Evolutionary conservation across 2,888 invertebrate species (phyloP), one percentile per base, ranked within the genome.

Genomic region (Drosophila mimica): DNA sequence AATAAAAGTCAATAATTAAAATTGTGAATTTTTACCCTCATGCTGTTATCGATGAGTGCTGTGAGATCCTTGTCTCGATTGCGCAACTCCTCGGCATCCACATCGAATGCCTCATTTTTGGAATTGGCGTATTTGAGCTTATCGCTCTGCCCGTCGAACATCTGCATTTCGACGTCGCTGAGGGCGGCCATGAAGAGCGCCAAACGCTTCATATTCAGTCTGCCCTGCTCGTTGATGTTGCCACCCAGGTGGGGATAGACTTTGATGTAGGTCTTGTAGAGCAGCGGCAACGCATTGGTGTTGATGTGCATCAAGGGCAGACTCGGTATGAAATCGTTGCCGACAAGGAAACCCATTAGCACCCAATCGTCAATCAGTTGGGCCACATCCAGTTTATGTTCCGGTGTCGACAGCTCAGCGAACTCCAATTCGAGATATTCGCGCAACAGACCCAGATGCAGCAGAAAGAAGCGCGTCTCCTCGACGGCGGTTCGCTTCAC

Each of bases 331-430:
- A 99, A 99, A 93, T 99, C 99, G 92, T 99, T 99, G 76, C 99
- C 99, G 15, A 99, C 97, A 31, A 99, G 94, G 92, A 99, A 99
- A 1, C 98, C 98, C 98, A 99, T 98, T 25, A 99, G 93, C 34
- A 99, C 96, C 99, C 99, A 99, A 93, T 99, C 99, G 91, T 99
- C 99, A 33, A 99, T 98, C 62, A 99, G 95, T 77, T 96, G 96
- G 91, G 99, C 98, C 82, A 99, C 94, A 92, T 98, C 96, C 92
- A 99, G 98, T 0, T 95, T 94, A 9, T 97, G 91, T 20, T 94
- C 94, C 0, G 76, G 51, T 9, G 94, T 94, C 89, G 95, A 96
- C n/a, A 97, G 92, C 0, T 93, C 87, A 70, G 95, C 94, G 93
- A 99, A 99, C 92, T 99, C 99, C 92, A 97, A 95, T 88, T 97